A percentile compares a stretch with the other conserved stretches of the same genome.
These are phyloP conservation scores for Caenorhabditis afra DNA, from an alignment of 2,888 invertebrate species.

Conservation along the genomic window DNA sequence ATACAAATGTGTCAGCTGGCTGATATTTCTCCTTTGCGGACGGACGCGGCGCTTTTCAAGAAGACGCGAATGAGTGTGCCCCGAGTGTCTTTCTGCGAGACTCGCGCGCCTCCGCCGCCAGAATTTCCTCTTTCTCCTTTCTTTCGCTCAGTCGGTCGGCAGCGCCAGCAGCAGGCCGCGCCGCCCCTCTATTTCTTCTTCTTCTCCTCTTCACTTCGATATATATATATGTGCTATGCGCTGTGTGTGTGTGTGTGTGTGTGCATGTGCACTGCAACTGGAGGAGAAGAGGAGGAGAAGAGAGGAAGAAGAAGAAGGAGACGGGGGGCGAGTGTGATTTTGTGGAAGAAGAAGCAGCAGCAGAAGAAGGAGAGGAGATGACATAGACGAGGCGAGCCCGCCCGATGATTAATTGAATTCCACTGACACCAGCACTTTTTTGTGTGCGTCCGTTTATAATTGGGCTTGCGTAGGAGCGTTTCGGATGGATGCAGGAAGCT, in stretches of 20 bases:
- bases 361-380: too few species aligned
- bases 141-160: slow-evolving; percentile 22
- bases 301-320: not conserved
- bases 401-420: slow-evolving; percentile 42
- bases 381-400: not conserved
- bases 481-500: not conserved
- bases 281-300: slow-evolving; percentile 3
- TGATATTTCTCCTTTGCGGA: slow-evolving; percentile 49
- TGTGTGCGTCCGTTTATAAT: slow-evolving; percentile 20
- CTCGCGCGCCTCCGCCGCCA: slow-evolving; percentile 23
- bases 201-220: slow-evolving; percentile 25
- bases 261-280: slow-evolving; percentile 33
- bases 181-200: slow-evolving; percentile 20
- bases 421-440: slow-evolving; percentile 22
- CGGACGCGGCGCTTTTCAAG: slow-evolving; percentile 23
- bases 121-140: slow-evolving; percentile 42
- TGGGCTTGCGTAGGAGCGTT: not conserved
- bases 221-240: slow-evolving; percentile 21
- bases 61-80: slow-evolving; percentile 30
- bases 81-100: slow-evolving; percentile 14
- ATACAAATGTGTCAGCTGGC: slow-evolving; percentile 58
- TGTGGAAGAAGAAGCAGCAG: slow-evolving; percentile 10
- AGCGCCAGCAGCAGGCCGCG: slow-evolving; percentile 34
- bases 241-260: slow-evolving; percentile 21
- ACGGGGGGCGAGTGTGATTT: slow-evolving; percentile 19